Base-by-base conservation (phyloP, 2,797 vertebrate species). In the Pteropus rufus region DNA sequence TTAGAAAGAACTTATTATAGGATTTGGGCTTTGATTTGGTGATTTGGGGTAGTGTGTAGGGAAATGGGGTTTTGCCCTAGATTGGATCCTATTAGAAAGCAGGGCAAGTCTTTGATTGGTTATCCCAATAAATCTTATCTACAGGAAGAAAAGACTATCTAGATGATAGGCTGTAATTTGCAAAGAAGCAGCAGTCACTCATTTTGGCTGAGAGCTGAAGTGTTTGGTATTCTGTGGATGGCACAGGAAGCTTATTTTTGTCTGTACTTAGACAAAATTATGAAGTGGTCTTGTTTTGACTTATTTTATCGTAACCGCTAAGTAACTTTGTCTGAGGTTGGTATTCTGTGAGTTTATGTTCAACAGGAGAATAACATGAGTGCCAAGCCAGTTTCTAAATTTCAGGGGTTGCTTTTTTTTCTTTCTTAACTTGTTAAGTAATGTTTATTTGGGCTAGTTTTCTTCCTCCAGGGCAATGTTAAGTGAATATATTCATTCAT, bases 181-280 rank as follows among this genome's bases (percentile, higher is more conserved):
- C 58, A 54, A 82, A 56, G 31, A 29, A 90, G 76, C 29, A 18
- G 14, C 46, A 67, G 39, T 10, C 14, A 18, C 16, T 54, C 56
- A 2, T 90, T 87, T 21, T 39, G 65, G 34, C 83, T 46, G 12
- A 58, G 56, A 75, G 58, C 16, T 24, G 49, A 24, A 60, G 36
- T 58, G 70, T 34, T 73, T 65, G n/a, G 12, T 56, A 4, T 85
- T 73, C 65, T 12, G 21, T 52, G 54, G 29, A 39, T 82, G 56
- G 41, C 31, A 83, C 31, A 19, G 39, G 72, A 85, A 86, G 89
- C 73, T 96, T 84, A 76, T 44, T 94, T 96, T 64, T 64, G 31
- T 73, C 54, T 85, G 21, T 87, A 39, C 64, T 75, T 80, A 93
- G 91, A 96, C 81, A 89, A 39, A 91, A 88, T 65, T 46, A 85